Conservation (phyloP, 2,113 vertebrate genomes). For the Ochotona curzoniae region DNA sequence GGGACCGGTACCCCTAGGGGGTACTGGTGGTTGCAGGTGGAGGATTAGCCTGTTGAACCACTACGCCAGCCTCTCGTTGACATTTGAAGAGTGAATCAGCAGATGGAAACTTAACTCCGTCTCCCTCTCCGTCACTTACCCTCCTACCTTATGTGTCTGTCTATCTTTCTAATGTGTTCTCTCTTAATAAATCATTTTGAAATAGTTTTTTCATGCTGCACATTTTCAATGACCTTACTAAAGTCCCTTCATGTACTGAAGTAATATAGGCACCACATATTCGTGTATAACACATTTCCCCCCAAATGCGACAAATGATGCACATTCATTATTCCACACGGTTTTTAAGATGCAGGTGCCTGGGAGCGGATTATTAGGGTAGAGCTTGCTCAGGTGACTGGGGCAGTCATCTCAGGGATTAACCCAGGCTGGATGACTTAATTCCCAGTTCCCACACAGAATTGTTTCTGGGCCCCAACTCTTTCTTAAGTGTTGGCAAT, state of each 20-base stretch:
- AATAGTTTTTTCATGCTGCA: too few relatives aligned
- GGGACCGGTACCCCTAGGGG: too few relatives aligned
- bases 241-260: background rate
- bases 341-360: constrained; percentile 43
- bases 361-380: constrained; percentile 18
- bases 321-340: background rate
- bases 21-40: too few relatives aligned
- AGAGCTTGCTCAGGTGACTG: background rate
- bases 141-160: too few relatives aligned
- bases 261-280: background rate
- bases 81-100: too few relatives aligned
- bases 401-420: background rate
- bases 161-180: too few relatives aligned
- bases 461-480: background rate
- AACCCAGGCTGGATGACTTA: background rate
- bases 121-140: too few relatives aligned
- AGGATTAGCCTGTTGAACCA: too few relatives aligned
- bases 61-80: too few relatives aligned
- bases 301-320: background rate
- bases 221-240: too few relatives aligned
- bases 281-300: background rate
- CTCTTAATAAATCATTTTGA: too few relatives aligned
- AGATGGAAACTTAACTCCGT: too few relatives aligned
- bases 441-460: background rate
- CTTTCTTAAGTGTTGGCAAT: background rate